Conservation (phyloP, 1,140 invertebrate species). For the Atopsyche davidsoni region DNA sequence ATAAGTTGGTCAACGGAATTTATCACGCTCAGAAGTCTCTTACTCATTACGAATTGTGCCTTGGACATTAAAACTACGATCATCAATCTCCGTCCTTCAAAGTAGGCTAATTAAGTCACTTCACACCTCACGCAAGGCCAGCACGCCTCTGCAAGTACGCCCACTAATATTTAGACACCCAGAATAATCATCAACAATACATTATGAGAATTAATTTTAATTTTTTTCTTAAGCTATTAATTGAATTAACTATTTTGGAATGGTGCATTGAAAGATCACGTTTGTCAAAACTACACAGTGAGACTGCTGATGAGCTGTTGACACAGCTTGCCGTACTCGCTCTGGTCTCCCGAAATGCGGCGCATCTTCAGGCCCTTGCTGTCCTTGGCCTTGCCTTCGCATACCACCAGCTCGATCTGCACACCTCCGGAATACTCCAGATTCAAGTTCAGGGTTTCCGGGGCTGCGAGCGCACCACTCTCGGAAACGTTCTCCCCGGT, state of each 20-base stretch:
- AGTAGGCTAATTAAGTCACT: background rate
- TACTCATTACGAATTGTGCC: no score
- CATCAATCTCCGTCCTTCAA: background rate
- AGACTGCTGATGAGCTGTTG: constrained; percentile 86
- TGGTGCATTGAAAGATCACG: constrained; percentile 29
- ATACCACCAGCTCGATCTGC: constrained; percentile 81
- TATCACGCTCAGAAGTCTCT: no score
- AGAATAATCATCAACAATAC: background rate
- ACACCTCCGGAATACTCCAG: constrained; percentile 79
- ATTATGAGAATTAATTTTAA: background rate
- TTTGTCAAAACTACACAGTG: constrained; percentile 52
- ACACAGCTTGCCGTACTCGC: constrained; percentile 84
- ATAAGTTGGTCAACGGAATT: no score
- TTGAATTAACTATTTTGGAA: constrained; percentile 25
- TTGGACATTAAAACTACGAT: background rate
- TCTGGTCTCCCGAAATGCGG: constrained; percentile 84
- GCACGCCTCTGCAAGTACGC: no score
- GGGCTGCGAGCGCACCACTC: constrained; percentile 30
- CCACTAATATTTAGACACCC: background rate
- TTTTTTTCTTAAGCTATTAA: background rate
- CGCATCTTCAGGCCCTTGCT: constrained; percentile 84
- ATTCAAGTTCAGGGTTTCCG: constrained; percentile 51
- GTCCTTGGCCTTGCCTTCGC: constrained; percentile 65
- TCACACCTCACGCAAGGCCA: background rate
- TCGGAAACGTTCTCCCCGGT: constrained; percentile 40